These are phyloP conservation scores for Pseudorhiza aurosa DNA, from an alignment of 30 jellyfish, hydroid and myxozoan species.

Conservation along the genomic window DNA sequence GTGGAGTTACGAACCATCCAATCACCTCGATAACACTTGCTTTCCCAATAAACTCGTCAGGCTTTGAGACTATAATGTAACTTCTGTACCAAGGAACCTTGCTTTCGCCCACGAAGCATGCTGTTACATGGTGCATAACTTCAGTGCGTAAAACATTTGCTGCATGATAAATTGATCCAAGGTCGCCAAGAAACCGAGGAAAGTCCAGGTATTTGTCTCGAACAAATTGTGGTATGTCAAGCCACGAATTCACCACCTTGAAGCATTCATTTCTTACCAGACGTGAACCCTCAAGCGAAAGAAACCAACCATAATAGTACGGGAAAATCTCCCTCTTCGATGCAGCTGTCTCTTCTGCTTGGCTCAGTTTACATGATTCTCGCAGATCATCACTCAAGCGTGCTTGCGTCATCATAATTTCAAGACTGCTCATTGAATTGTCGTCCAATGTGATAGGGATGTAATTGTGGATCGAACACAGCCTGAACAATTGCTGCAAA, in stretches of 20 bases:
- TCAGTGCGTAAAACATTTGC: neutral
- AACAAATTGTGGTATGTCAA: neutral
- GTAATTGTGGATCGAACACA: slow-evolving; percentile 50
- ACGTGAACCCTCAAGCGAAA: slow-evolving; percentile 25
- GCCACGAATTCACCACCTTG: neutral
- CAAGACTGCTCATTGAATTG: neutral
- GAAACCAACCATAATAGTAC: slow-evolving; percentile 70
- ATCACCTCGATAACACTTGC: slow-evolving; percentile 34
- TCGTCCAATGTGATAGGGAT: slow-evolving; percentile 1
- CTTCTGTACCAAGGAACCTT: slow-evolving; percentile 16
- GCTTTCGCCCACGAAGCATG: slow-evolving; percentile 13
- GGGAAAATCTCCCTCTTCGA: slow-evolving; percentile 11
- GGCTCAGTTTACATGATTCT: neutral
- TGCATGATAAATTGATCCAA: neutral
- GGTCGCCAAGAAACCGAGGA: neutral
- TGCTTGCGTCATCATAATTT: too few relatives aligned
- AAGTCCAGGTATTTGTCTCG: slow-evolving; percentile 1
- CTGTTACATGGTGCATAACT: slow-evolving; percentile 26
- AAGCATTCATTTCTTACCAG: neutral
- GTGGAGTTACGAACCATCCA: slow-evolving; percentile 67
- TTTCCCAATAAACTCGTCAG: slow-evolving; percentile 26
- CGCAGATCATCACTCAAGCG: too few relatives aligned
- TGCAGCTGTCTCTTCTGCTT: neutral
- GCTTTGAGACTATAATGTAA: neutral
- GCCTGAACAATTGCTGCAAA: slow-evolving; percentile 20